phyloP scores from a whole-genome alignment of 1,140 invertebrate species.

The Pogonus chalceus region DNA sequence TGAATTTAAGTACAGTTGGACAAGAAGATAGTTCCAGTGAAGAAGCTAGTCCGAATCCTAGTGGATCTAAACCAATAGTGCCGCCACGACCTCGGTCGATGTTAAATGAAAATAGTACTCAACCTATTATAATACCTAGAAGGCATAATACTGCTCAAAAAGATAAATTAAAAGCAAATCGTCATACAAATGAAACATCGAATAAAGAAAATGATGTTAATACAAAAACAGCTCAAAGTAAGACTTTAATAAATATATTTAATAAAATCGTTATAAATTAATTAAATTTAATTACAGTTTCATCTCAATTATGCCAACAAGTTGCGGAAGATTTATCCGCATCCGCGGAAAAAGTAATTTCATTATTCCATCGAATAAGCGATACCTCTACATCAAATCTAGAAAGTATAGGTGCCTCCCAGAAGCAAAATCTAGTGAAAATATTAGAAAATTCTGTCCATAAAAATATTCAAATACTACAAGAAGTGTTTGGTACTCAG shows the following conservation, averaged over 20 bases:
- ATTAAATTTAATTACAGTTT: constrained; percentile 40
- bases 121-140: constrained; percentile 26
- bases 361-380: constrained; percentile 45
- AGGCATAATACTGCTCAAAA: constrained; percentile 26
- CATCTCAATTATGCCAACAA: constrained; percentile 50
- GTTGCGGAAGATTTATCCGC: constrained; percentile 51
- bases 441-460: constrained; percentile 43
- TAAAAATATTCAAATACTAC: constrained; percentile 43
- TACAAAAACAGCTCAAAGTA: constrained; percentile 15
- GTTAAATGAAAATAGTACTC: constrained; percentile 36
- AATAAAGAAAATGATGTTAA: constrained; percentile 15
- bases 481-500: constrained; percentile 29
- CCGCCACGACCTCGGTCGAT: constrained; percentile 47
- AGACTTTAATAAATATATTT: constrained; percentile 5
- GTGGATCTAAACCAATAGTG: constrained; percentile 45
- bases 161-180: constrained; percentile 23
- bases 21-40: constrained; percentile 66
- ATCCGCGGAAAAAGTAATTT: constrained; percentile 53
- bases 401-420: constrained; percentile 32
- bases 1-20: constrained; percentile 52
- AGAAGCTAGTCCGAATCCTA: constrained; percentile 45
- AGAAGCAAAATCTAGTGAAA: constrained; percentile 34
- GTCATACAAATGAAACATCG: constrained; percentile 19
- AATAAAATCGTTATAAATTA: not conserved
- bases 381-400: constrained; percentile 31